Evolutionary conservation across 2,888 invertebrate species (phyloP), one percentile per base, ranked within the genome.

Genomic region (Strigamia transsilvanica): DNA sequence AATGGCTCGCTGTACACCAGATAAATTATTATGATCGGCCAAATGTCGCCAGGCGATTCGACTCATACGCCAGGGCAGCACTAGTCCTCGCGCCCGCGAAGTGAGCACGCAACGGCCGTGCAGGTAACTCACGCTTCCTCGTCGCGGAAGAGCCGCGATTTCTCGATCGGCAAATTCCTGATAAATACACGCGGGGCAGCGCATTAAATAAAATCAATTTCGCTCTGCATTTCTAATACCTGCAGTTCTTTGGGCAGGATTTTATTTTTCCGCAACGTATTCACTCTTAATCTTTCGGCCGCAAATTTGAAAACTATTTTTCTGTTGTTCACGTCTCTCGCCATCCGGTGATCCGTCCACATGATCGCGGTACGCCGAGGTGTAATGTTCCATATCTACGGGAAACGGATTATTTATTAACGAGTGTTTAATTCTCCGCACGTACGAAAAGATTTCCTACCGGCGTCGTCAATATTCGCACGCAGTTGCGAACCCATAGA

Each of bases 1-100:
- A 91, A 94, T 93, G n/a, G 98, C 96, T 87, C 98, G 91, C 87
- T 96, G 96, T 0, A 98, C 93, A 56, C 98, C 98, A 21, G 94
- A 91, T 56, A 99, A 88, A 88, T 95, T 93, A 88, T 98, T 98
- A 88, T 98, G 94, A 90, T 99, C 99, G 0, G 96, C 97, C 83
- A 97, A 90, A 86, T 95, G 92, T 84, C 98, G 91, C 91, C 95
- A 99, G 6, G 96, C 92, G 84, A 98, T 94, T 86, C 98, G 91
- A 86, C 97, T 97, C 83, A 99, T 87, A 81, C 97, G 91, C 93
- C 95, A 99, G 82, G 93, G 91, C 79, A 90, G 88, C 0, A 96
- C 93, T 83, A 92, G 91, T 84, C 97, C 97, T 84, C 94, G 90
- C 0, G 94, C 92, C 85, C 97, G 92, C 46, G 97, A 97, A 15